Conservation (phyloP, 2,797 vertebrate genomes). For the Heterohyrax brucei region DNA sequence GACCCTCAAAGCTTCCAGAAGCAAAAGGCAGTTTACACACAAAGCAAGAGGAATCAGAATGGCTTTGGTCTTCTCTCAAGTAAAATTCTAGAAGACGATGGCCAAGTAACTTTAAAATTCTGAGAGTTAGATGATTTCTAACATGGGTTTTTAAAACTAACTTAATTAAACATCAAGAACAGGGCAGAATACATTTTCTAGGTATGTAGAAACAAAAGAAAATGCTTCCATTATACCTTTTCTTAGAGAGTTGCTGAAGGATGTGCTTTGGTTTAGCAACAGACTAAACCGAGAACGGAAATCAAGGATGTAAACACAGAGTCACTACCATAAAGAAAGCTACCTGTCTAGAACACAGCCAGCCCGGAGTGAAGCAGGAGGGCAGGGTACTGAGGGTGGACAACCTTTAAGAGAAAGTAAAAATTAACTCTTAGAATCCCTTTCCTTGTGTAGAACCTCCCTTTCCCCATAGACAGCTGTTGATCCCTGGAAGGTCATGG, state of each 20-base stretch:
- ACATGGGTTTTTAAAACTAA: slow-evolving; percentile 25
- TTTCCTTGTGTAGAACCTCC: neutral
- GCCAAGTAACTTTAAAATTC: neutral
- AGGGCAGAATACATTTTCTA: neutral
- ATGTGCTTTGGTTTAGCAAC: neutral
- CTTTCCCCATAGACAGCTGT: neutral
- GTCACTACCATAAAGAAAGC: neutral
- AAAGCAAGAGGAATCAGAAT: neutral
- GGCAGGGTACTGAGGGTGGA: neutral
- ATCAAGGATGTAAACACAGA: neutral
- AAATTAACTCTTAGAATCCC: neutral
- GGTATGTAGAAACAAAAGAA: neutral
- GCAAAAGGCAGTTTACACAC: neutral
- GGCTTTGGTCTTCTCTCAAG: neutral
- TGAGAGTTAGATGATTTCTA: neutral
- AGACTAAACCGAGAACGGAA: neutral
- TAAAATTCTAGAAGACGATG: neutral
- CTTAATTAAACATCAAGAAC: neutral
- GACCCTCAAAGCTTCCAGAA: neutral
- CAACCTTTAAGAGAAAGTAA: neutral
- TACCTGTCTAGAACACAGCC: neutral
- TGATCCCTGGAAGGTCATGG: neutral
- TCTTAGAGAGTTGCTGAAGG: neutral
- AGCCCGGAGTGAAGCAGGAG: neutral
- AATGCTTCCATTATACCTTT: neutral